Conservation (phyloP, 2,888 invertebrate genomes). For the Drosophila testacea region DNA sequence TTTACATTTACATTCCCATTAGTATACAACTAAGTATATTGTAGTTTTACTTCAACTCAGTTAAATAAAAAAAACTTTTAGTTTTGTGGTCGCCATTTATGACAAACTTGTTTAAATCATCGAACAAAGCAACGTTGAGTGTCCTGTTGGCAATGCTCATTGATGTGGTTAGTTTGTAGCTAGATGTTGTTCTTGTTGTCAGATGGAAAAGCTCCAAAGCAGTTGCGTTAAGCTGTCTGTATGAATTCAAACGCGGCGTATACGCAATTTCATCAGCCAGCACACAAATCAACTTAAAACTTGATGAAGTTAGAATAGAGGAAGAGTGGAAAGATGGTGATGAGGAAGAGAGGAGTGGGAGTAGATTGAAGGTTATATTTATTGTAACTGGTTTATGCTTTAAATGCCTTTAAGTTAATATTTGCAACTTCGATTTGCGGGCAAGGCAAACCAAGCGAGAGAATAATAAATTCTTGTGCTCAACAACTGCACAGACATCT, state of each 20-base stretch:
- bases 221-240: slow-evolving; percentile 42
- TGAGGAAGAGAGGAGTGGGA: not conserved
- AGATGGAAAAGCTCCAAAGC: slow-evolving; percentile 33
- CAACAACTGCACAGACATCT: slow-evolving; percentile 51
- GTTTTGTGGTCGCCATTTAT: slow-evolving; percentile 1
- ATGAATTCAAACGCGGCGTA: slow-evolving; percentile 37
- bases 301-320: slow-evolving; percentile 56
- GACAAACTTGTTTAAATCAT: slow-evolving; percentile 6
- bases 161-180: slow-evolving; percentile 49
- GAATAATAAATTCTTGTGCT: slow-evolving; percentile 63
- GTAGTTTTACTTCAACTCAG: not conserved
- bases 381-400: slow-evolving; percentile 26
- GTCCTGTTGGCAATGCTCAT: slow-evolving; percentile 14
- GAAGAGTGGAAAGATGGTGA: not conserved
- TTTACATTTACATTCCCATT: not conserved
- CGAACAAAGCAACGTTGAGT: slow-evolving; percentile 2
- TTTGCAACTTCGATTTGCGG: slow-evolving; percentile 30
- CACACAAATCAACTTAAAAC: slow-evolving; percentile 65
- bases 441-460: slow-evolving; percentile 5
- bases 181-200: slow-evolving; percentile 5
- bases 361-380: not conserved
- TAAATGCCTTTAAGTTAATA: slow-evolving; percentile 62
- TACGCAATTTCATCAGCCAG: slow-evolving; percentile 49
- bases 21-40: not conserved
- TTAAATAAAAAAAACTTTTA: not conserved